phyloP scores from a whole-genome alignment of 2,113 vertebrate species.

The Psettodes erumei region DNA sequence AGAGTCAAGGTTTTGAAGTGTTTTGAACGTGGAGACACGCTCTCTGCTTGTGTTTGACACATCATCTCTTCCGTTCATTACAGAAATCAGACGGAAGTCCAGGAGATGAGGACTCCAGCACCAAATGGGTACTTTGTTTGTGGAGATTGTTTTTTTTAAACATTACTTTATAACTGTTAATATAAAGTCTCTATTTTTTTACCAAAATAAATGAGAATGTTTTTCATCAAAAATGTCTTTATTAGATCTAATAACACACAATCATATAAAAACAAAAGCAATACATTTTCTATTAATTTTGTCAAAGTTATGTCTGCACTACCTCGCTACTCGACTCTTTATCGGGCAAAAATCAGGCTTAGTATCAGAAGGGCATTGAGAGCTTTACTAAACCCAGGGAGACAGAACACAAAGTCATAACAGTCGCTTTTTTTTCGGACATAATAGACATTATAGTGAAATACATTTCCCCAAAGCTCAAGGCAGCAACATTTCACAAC shows the following conservation, averaged over 20 bases:
- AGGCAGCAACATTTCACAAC: not conserved
- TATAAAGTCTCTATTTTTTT: not conserved
- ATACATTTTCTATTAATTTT: not conserved
- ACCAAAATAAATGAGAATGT: slow-evolving; percentile 11
- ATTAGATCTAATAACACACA: not conserved
- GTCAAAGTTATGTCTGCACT: not conserved
- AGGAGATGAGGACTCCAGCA: slow-evolving; percentile 46
- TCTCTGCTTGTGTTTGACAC: not conserved
- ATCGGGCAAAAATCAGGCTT: not conserved
- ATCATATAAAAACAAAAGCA: not conserved
- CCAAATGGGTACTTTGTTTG: not conserved
- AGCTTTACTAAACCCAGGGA: not conserved
- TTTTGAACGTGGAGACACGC: not conserved
- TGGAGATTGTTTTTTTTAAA: not conserved
- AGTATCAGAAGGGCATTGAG: not conserved
- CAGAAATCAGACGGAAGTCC: slow-evolving; percentile 62
- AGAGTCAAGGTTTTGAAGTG: no score
- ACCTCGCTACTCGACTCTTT: not conserved
- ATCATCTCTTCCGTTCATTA: slow-evolving; percentile 22
- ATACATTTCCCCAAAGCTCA: not conserved
- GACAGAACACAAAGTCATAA: not conserved
- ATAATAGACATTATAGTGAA: no score
- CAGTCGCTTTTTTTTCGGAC: no score
- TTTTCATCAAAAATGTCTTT: slow-evolving; percentile 2
- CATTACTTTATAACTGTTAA: not conserved